phyloP scores from a whole-genome alignment of 2,797 vertebrate genomes.

The Phalloptychus januarius region DNA sequence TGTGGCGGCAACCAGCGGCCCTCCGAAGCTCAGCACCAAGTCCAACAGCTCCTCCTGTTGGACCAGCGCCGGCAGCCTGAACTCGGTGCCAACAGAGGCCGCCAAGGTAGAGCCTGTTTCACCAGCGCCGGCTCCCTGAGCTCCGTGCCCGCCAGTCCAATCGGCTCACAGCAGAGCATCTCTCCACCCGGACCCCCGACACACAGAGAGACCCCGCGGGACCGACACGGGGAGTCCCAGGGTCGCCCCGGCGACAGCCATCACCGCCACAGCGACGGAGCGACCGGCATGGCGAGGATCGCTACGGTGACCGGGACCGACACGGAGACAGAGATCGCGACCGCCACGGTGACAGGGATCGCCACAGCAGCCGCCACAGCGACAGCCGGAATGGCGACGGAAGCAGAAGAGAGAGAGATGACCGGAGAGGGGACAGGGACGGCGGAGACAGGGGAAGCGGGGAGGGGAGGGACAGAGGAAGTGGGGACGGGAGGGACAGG shows the following conservation, averaged over 20 bases:
- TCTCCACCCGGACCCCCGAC: conserved; percentile 56
- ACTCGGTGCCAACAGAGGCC: conserved; percentile 87
- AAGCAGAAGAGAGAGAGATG: conserved; percentile 78
- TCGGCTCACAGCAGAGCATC: conserved; percentile 60
- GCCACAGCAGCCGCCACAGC: conserved; percentile 79
- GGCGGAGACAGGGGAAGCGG: conserved; percentile 76
- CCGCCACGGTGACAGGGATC: conserved; percentile 73
- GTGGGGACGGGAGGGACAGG: conserved; percentile 66
- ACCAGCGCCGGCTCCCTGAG: conserved; percentile 92
- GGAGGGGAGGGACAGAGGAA: conserved; percentile 70
- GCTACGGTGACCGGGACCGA: conserved; percentile 75
- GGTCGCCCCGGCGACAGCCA: conserved; percentile 76
- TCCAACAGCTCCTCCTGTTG: conserved; percentile 89
- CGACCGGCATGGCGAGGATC: conserved; percentile 68
- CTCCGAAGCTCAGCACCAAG: conserved; percentile 91
- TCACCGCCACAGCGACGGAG: conserved; percentile 76
- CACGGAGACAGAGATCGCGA: conserved; percentile 76
- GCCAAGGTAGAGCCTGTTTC: conserved; percentile 83
- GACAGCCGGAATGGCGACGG: conserved; percentile 82
- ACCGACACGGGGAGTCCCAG: conserved; percentile 75
- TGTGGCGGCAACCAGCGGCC: conserved; percentile 90
- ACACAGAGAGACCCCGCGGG: conserved; percentile 69
- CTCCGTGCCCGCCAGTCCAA: conserved; percentile 82
- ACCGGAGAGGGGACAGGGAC: conserved; percentile 72
- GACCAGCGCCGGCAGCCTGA: conserved; percentile 97